phyloP scores from a whole-genome alignment of 2,113 vertebrate species.

The Notiomystis cincta region DNA sequence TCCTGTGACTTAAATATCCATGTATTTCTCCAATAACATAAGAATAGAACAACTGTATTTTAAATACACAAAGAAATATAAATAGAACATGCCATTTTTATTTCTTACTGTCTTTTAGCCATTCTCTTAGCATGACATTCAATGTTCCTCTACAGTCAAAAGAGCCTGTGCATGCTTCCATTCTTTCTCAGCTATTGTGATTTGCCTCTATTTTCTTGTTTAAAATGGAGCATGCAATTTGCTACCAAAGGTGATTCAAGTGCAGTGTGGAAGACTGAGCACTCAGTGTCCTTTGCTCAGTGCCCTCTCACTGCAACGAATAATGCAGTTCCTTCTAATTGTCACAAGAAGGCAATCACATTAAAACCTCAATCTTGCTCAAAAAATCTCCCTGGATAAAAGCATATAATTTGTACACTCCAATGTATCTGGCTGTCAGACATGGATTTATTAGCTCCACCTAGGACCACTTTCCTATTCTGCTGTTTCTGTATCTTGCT shows the following conservation, averaged over 20 bases:
- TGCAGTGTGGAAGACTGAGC: constrained; percentile 7
- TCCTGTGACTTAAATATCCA: neutral
- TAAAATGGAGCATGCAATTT: constrained; percentile 51
- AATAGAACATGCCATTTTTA: constrained; percentile 26
- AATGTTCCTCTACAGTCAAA: constrained; percentile 2
- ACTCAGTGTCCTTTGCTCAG: constrained; percentile 32
- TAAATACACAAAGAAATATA: constrained; percentile 7
- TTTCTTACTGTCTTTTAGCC: neutral
- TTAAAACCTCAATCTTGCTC: constrained; percentile 69
- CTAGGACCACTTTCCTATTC: constrained; percentile 39
- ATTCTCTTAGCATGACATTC: neutral
- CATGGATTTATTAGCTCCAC: constrained; percentile 63
- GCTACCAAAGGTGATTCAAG: constrained; percentile 12
- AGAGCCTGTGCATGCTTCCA: neutral
- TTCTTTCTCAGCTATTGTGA: neutral
- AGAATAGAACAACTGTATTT: constrained; percentile 27
- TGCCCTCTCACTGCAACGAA: constrained; percentile 28
- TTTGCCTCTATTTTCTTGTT: constrained; percentile 27
- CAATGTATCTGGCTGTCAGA: constrained; percentile 52
- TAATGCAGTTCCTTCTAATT: constrained; percentile 65
- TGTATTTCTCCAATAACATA: neutral
- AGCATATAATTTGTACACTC: constrained; percentile 64
- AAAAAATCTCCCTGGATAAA: constrained; percentile 64
- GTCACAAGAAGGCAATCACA: constrained; percentile 66
- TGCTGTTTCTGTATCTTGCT: constrained; percentile 49